Evolutionary conservation across 2,888 invertebrate species (phyloP).

Genomic region (Dicranocentrus wangi): DNA sequence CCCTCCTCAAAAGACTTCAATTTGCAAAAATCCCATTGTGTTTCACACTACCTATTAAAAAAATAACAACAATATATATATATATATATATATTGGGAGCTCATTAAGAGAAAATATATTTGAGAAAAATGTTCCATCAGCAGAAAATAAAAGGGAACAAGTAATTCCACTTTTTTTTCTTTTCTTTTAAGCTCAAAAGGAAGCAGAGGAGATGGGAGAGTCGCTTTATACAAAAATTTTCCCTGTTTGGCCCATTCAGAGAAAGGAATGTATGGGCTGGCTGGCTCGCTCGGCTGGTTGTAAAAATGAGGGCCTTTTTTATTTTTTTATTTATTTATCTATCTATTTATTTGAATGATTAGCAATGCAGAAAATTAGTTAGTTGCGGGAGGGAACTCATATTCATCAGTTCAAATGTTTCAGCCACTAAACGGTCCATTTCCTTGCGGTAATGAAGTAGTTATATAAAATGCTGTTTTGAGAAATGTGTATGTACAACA

Average conservation of each 20-base stretch:
- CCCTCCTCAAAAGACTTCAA: conserved; percentile 11
- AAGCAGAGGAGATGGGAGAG: neutral
- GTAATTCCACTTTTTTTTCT: neutral
- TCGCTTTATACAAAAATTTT: neutral
- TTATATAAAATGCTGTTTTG: neutral
- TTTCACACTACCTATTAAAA: conserved; percentile 1
- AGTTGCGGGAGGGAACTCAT: conserved; percentile 7
- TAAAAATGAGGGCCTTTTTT: conserved; percentile 36
- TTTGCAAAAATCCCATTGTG: conserved; percentile 38
- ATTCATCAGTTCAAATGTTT: neutral
- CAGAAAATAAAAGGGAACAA: too few relatives aligned
- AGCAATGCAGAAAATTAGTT: conserved; percentile 55
- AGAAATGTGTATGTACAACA: neutral
- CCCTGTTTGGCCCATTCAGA: conserved; percentile 26
- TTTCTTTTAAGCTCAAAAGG: neutral
- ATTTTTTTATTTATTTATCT: too few relatives aligned
- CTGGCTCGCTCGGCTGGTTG: neutral
- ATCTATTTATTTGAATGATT: conserved; percentile 34
- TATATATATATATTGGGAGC: conserved; percentile 40
- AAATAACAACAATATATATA: too few relatives aligned
- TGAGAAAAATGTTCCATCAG: neutral
- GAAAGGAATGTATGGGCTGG: neutral
- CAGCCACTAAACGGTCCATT: too few relatives aligned
- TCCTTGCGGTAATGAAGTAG: neutral
- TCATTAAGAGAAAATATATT: conserved; percentile 41